Conservation (phyloP, 2,113 vertebrate species). For the Alouatta palliata region DNA sequence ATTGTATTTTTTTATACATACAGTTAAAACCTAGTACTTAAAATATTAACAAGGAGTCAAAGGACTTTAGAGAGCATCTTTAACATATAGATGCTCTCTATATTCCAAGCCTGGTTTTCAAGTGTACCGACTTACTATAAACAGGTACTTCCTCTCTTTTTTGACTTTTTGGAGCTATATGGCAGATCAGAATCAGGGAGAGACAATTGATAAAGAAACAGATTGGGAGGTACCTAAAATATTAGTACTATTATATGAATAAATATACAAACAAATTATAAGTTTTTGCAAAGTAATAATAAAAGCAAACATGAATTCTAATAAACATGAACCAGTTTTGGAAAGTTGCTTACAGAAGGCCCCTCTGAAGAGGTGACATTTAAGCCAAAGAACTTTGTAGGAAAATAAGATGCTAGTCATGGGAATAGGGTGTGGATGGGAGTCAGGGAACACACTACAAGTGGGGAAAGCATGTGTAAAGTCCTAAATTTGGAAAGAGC, state of each 20-base stretch:
- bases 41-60: neutral
- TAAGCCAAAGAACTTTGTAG: neutral
- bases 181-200: neutral
- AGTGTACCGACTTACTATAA: neutral
- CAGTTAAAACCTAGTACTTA: neutral
- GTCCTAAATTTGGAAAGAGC: conserved; percentile 61
- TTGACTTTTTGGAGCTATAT: neutral
- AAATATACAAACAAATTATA: neutral
- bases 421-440: neutral
- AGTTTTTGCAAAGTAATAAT: neutral
- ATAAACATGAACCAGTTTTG: neutral
- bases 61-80: neutral
- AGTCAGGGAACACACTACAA: neutral
- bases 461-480: conserved; percentile 32
- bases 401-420: conserved; percentile 48
- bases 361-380: conserved; percentile 2
- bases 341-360: neutral
- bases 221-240: neutral
- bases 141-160: neutral
- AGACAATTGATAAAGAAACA: conserved; percentile 3
- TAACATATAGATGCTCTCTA: neutral
- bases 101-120: neutral
- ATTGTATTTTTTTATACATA: neutral
- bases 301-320: neutral
- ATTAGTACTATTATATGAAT: neutral